Evolutionary conservation across 2,797 vertebrate species (phyloP).

Genomic region (Poecilia velifera): DNA sequence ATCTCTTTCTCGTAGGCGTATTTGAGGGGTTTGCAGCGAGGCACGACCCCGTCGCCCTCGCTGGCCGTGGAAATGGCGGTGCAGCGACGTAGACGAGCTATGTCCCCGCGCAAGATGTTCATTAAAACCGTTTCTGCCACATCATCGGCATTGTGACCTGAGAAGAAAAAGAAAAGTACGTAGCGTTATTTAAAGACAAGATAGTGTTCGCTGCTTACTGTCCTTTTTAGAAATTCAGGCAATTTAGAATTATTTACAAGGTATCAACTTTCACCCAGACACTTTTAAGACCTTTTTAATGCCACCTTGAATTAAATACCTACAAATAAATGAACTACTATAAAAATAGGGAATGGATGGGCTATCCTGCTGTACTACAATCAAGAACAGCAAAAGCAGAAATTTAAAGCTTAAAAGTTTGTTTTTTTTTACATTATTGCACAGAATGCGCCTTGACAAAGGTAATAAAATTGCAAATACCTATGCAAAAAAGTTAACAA

Average conservation of each 20-base stretch:
- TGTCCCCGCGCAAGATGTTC: slow-evolving; percentile 91
- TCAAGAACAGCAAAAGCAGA: no score
- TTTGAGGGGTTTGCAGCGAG: slow-evolving; percentile 89
- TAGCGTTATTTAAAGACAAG: not conserved
- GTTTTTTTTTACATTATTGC: no score
- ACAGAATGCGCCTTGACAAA: no score
- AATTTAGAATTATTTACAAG: not conserved
- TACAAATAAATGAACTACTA: no score
- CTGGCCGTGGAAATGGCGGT: slow-evolving; percentile 83
- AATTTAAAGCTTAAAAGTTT: no score
- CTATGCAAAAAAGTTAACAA: no score
- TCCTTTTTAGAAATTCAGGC: not conserved
- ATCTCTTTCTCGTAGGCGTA: slow-evolving; percentile 95
- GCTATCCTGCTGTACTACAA: no score
- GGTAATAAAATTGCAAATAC: no score
- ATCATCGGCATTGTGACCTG: slow-evolving; percentile 91
- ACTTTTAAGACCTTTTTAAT: no score
- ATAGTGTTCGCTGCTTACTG: not conserved
- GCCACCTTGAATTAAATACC: no score
- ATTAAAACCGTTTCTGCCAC: slow-evolving; percentile 90
- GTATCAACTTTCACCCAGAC: no score
- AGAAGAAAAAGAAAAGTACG: not conserved
- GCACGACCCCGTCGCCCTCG: slow-evolving; percentile 84
- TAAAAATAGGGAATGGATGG: no score
- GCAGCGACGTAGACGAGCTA: slow-evolving; percentile 86